A percentile compares a stretch with the other conserved stretches of the same genome.
Evolutionary conservation across 2,797 vertebrate genomes (phyloP).

Genomic region (Tympanoctomys barrerae): DNA sequence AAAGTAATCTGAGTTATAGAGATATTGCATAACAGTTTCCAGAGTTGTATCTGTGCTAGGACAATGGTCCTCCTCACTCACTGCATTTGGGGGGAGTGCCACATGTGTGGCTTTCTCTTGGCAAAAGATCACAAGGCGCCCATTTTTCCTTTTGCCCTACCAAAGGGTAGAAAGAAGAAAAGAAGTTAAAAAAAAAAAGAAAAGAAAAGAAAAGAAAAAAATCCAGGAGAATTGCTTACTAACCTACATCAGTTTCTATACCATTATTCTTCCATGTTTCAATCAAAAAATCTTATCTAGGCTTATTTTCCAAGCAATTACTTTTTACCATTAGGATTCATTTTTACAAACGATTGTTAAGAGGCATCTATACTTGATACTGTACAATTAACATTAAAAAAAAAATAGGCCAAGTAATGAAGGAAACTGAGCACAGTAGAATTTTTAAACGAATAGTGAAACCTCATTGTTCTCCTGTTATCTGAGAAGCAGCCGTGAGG

Average conservation of each 20-base stretch:
- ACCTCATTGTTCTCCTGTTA: not conserved
- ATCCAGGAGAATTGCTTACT: not conserved
- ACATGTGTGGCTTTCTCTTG: conserved; percentile 53
- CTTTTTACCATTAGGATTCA: conserved; percentile 40
- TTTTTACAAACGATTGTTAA: conserved; percentile 23
- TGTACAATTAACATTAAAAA: conserved; percentile 49
- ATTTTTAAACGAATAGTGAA: not conserved
- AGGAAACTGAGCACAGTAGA: not conserved
- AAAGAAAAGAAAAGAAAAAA: not conserved
- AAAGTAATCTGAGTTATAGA: conserved; percentile 42
- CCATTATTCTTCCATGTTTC: conserved; percentile 48
- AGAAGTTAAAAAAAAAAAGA: not conserved
- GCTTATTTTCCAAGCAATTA: not conserved
- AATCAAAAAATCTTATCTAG: conserved; percentile 10
- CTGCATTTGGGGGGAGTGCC: conserved; percentile 68
- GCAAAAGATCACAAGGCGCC: conserved; percentile 38
- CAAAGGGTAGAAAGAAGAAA: conserved; percentile 9
- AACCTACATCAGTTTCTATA: not conserved
- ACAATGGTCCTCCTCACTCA: conserved; percentile 37
- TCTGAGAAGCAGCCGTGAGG: not conserved
- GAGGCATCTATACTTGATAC: conserved; percentile 20
- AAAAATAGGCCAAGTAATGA: conserved; percentile 3
- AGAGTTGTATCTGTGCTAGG: conserved; percentile 58
- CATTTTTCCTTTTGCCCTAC: conserved; percentile 48
- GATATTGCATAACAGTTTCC: conserved; percentile 20